Evolutionary conservation across 53 echinoderm and acorn worm species (phyloP).

Genomic region (Antedon mediterranea): DNA sequence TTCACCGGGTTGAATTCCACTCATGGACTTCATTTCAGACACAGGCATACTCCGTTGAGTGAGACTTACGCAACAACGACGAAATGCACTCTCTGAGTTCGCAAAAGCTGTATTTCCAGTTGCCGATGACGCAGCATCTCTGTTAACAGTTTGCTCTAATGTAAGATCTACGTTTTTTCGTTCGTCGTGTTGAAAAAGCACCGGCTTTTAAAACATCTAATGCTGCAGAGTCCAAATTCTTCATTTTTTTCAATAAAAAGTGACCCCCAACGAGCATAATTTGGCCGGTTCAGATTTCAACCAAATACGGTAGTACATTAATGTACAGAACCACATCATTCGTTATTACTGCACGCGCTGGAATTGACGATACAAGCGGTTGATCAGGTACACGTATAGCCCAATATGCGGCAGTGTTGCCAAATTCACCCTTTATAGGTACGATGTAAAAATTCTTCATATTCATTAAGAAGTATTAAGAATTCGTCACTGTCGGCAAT

Average conservation of each 20-base stretch:
- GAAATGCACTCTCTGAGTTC: too few species aligned
- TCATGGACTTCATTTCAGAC: too few species aligned
- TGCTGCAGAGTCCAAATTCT: too few species aligned
- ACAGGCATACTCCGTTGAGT: too few species aligned
- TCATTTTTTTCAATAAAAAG: conserved; percentile 16
- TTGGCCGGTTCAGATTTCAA: conserved; percentile 29
- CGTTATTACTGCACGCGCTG: conserved; percentile 22
- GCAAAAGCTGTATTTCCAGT: too few species aligned
- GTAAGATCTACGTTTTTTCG: too few species aligned
- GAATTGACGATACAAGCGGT: conserved; percentile 17
- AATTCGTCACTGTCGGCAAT: conserved; percentile 15
- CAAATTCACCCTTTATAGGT: conserved; percentile 5
- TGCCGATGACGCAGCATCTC: too few species aligned
- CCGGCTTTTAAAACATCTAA: too few species aligned
- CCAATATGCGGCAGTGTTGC: conserved; percentile 28
- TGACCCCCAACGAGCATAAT: conserved; percentile 38
- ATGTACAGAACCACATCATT: conserved; percentile 28
- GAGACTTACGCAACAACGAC: too few species aligned
- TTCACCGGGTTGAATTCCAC: too few species aligned
- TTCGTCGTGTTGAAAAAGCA: too few species aligned
- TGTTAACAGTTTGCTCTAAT: too few species aligned
- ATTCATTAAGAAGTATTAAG: conserved; percentile 4
- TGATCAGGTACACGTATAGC: conserved; percentile 18
- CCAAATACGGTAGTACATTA: conserved; percentile 12
- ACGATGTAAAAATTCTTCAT: conserved; percentile 15